Evolutionary conservation across 1,140 invertebrate species (phyloP).

Genomic region (Heliconius congener): DNA sequence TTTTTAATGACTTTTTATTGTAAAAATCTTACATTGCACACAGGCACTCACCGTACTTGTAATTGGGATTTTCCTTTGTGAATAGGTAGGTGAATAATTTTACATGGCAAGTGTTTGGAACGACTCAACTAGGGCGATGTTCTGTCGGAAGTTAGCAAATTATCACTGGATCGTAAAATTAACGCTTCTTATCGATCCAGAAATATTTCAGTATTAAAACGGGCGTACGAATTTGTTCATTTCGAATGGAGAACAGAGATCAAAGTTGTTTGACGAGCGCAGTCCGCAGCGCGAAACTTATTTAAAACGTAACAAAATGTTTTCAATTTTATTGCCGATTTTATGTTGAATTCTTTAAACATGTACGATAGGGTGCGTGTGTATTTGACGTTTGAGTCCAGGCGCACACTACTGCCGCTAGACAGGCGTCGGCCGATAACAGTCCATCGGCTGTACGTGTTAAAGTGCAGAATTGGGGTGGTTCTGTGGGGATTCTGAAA

Average conservation of each 20-base stretch:
- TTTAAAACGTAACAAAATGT: slow-evolving; percentile 81
- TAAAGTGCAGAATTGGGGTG: slow-evolving; percentile 56
- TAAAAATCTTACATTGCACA: neutral
- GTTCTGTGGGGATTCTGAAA: slow-evolving; percentile 65
- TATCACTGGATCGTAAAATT: slow-evolving; percentile 81
- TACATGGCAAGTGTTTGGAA: slow-evolving; percentile 72
- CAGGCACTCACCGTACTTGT: neutral
- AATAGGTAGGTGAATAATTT: slow-evolving; percentile 55
- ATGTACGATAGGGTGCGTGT: slow-evolving; percentile 63
- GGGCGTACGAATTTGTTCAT: slow-evolving; percentile 59
- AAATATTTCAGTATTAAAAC: slow-evolving; percentile 68
- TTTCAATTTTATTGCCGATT: slow-evolving; percentile 81
- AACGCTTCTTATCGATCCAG: slow-evolving; percentile 79
- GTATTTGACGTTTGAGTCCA: slow-evolving; percentile 54
- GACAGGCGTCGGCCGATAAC: slow-evolving; percentile 43
- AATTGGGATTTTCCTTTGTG: slow-evolving; percentile 56
- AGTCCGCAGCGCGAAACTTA: slow-evolving; percentile 68
- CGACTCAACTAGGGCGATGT: slow-evolving; percentile 76
- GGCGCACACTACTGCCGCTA: slow-evolving; percentile 42
- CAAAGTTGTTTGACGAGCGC: slow-evolving; percentile 55
- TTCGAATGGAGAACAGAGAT: slow-evolving; percentile 60
- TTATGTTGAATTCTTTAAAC: slow-evolving; percentile 81
- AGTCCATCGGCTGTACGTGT: slow-evolving; percentile 47
- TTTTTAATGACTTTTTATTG: neutral
- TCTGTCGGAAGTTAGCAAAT: slow-evolving; percentile 81